A percentile compares a stretch with the other conserved stretches of the same genome.
These are phyloP conservation scores for Lepetodrilus schrolli DNA, from an alignment of 2,888 invertebrate species.

Conservation along the genomic window DNA sequence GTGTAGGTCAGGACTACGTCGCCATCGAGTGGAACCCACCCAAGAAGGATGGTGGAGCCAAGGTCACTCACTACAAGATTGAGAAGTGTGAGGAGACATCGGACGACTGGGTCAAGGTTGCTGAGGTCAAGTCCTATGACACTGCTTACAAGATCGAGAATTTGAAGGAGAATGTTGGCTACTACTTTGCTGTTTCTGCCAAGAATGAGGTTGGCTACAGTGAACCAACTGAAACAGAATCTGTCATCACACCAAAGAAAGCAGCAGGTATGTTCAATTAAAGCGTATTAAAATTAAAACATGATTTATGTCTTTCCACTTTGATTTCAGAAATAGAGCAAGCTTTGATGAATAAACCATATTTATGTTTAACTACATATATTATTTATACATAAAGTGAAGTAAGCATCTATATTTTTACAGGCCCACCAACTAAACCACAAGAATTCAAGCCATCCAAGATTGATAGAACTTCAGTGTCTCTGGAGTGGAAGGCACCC, in stretches of 20 bases:
- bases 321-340: too few relatives aligned
- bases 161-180: slow-evolving; percentile 55
- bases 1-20: slow-evolving; percentile 49
- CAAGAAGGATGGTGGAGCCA: slow-evolving; percentile 54
- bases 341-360: too few relatives aligned
- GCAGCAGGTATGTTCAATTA: slow-evolving; percentile 40
- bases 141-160: slow-evolving; percentile 47
- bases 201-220: slow-evolving; percentile 60
- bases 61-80: slow-evolving; percentile 59
- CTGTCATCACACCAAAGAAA: slow-evolving; percentile 45
- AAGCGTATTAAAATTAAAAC: too few relatives aligned
- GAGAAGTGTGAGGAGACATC: slow-evolving; percentile 47
- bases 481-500: slow-evolving; percentile 70
- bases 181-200: slow-evolving; percentile 68
- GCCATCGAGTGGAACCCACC: slow-evolving; percentile 60
- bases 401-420: too few relatives aligned
- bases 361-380: too few relatives aligned
- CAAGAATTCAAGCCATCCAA: slow-evolving; percentile 61
- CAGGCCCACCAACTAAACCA: slow-evolving; percentile 50
- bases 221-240: slow-evolving; percentile 45
- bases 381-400: too few relatives aligned
- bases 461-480: slow-evolving; percentile 60
- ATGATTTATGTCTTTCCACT: too few relatives aligned
- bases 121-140: slow-evolving; percentile 43
- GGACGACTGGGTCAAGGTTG: slow-evolving; percentile 50